Evolutionary conservation across 2,113 vertebrate genomes (phyloP).

Genomic region (Blennius ocellaris): DNA sequence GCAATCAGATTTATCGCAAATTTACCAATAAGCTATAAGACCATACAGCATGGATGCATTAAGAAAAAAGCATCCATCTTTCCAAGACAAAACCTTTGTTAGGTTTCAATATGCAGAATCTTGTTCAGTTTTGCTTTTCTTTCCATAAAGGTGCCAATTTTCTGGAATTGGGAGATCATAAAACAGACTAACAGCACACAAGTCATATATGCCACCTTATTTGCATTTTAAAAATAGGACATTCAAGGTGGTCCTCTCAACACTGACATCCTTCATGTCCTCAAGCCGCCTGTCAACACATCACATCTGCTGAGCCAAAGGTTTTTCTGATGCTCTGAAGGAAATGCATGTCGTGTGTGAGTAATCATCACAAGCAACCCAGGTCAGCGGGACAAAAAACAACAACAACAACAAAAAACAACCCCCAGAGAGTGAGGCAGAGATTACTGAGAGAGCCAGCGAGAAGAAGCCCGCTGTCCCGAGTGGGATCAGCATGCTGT

Average conservation of each 20-base stretch:
- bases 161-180: too few relatives aligned
- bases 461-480: slow-evolving; percentile 33
- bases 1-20: too few relatives aligned
- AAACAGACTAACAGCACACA: background rate
- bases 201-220: slow-evolving; percentile 2
- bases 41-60: too few relatives aligned
- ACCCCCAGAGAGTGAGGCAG: slow-evolving; percentile 21
- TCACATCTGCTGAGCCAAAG: slow-evolving; percentile 46
- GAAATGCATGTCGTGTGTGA: slow-evolving; percentile 24
- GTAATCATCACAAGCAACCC: slow-evolving; percentile 18
- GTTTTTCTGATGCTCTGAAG: slow-evolving; percentile 48
- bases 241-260: slow-evolving; percentile 13
- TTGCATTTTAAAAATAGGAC: slow-evolving; percentile 17
- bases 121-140: too few relatives aligned
- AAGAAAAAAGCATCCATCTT: too few relatives aligned
- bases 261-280: background rate
- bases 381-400: background rate
- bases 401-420: too few relatives aligned
- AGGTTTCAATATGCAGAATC: too few relatives aligned
- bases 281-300: slow-evolving; percentile 15
- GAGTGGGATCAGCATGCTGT: slow-evolving; percentile 65
- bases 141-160: too few relatives aligned
- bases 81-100: too few relatives aligned
- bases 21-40: too few relatives aligned
- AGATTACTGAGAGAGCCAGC: slow-evolving; percentile 64